phyloP scores from a whole-genome alignment of 2,888 invertebrate genomes.

The Lasiommata megera region DNA sequence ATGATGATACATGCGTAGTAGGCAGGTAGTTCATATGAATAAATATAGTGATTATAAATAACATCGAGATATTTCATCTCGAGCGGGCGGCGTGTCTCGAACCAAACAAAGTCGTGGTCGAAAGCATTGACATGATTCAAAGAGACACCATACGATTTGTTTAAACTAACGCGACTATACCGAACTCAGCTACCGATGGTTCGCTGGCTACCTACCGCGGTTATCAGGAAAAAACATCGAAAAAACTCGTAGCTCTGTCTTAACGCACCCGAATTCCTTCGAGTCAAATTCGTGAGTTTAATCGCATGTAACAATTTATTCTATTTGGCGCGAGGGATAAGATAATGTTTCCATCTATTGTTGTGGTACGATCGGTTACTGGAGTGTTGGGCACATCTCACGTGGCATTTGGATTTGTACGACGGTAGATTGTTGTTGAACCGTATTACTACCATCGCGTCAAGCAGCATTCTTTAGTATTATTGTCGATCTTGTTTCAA shows the following conservation, averaged over 20 bases:
- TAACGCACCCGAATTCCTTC: conserved; percentile 72
- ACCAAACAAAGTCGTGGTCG: conserved; percentile 28
- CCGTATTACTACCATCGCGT: not conserved
- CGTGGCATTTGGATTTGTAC: conserved; percentile 22
- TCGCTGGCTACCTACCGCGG: conserved; percentile 79
- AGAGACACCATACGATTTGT: conserved; percentile 79
- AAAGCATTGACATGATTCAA: conserved; percentile 63
- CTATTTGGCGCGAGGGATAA: conserved; percentile 43
- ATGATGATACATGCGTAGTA: not conserved
- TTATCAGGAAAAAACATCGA: conserved; percentile 44
- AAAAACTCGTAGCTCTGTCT: conserved; percentile 67
- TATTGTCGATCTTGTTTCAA: too few species aligned
- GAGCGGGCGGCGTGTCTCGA: conserved; percentile 19
- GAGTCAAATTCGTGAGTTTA: conserved; percentile 75
- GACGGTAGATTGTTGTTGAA: conserved; percentile 12
- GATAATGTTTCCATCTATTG: conserved; percentile 31
- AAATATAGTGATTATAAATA: not conserved
- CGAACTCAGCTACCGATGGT: conserved; percentile 78
- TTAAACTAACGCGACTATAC: conserved; percentile 75
- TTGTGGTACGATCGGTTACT: conserved; percentile 30
- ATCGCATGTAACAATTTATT: conserved; percentile 75
- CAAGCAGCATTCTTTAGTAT: too few species aligned
- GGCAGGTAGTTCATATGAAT: too few species aligned
- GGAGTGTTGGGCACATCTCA: conserved; percentile 26
- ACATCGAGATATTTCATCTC: conserved; percentile 3